These are phyloP conservation scores for Ypsolopha sequella DNA, from an alignment of 2,888 invertebrate species.

Conservation along the genomic window DNA sequence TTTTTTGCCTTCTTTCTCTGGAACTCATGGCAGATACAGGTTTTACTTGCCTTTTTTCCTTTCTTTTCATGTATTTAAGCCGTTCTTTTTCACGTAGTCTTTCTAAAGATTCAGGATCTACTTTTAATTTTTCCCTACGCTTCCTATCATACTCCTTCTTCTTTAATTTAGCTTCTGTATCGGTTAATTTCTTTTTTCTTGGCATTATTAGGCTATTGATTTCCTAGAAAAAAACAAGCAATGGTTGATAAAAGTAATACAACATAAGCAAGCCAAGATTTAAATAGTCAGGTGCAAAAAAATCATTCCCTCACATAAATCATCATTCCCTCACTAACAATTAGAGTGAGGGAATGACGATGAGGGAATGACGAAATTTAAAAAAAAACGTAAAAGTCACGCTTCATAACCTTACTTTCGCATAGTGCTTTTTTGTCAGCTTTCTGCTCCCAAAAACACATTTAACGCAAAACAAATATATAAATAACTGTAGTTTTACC, in stretches of 20 bases:
- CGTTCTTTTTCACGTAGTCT: constrained; percentile 13
- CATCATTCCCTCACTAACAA: constrained; percentile 5
- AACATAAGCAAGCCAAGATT: not conserved
- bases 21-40: constrained; percentile 10
- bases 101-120: constrained; percentile 11
- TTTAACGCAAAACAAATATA: no score
- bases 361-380: constrained; percentile 3
- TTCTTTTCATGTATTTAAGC: constrained; percentile 13
- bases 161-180: constrained; percentile 2
- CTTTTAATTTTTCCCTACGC: constrained; percentile 13
- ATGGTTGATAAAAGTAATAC: not conserved
- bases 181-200: not conserved
- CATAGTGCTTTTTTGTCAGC: no score
- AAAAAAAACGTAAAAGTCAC: not conserved
- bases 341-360: constrained; percentile 5
- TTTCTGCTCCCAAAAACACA: no score
- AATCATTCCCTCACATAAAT: constrained; percentile 4
- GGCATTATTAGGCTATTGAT: not conserved
- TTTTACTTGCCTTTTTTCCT: constrained; percentile 13
- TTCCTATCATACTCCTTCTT: constrained; percentile 15
- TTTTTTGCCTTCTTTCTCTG: constrained; percentile 12
- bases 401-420: no score
- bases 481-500: no score
- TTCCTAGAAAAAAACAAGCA: not conserved
- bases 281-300: not conserved